These are phyloP conservation scores for Gisinianus flammeolus DNA, from an alignment of 2,888 invertebrate species.

Conservation along the genomic window DNA sequence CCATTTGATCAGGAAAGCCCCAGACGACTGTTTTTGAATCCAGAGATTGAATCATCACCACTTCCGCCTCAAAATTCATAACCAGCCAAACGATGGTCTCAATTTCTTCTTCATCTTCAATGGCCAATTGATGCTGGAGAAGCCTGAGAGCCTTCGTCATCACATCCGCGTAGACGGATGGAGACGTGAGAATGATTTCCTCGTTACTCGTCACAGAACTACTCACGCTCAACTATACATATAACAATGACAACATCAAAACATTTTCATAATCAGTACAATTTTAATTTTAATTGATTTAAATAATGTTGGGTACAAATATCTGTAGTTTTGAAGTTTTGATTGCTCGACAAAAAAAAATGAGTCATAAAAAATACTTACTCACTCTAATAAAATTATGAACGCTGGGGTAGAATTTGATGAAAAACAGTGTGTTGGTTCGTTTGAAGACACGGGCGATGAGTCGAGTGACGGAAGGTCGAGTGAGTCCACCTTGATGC, in stretches of 20 bases:
- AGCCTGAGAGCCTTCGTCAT: constrained; percentile 35
- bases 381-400: constrained; percentile 43
- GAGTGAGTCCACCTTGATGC: not conserved
- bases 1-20: constrained; percentile 43
- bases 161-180: constrained; percentile 30
- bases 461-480: constrained; percentile 30
- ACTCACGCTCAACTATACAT: no score
- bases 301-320: no score
- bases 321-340: no score
- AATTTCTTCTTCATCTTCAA: constrained; percentile 44
- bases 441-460: constrained; percentile 40
- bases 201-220: not conserved
- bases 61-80: constrained; percentile 48
- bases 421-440: constrained; percentile 42
- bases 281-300: no score
- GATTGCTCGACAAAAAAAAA: no score
- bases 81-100: constrained; percentile 46
- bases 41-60: constrained; percentile 32
- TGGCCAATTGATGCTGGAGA: constrained; percentile 22
- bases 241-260: no score
- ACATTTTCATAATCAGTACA: no score
- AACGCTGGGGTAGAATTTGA: constrained; percentile 40
- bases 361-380: no score
- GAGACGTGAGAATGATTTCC: constrained; percentile 5
- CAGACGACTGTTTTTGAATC: constrained; percentile 28